Percentiles rank a stretch among this genome's conserved stretches.
phyloP scores from a whole-genome alignment of 1,140 invertebrate species.

The Heliconius eleuchia region DNA sequence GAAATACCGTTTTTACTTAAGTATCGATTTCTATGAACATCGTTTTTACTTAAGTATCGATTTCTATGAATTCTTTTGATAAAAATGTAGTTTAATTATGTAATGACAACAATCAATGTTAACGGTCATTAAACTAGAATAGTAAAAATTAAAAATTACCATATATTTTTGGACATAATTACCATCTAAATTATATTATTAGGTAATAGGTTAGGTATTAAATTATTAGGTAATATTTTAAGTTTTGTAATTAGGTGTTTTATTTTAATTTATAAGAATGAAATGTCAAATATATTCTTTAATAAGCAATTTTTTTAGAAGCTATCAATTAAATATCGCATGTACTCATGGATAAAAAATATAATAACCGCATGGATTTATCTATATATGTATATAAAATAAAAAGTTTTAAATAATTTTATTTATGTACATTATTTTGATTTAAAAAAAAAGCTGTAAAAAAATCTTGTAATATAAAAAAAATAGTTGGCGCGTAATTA shows the following conservation, averaged over 20 bases:
- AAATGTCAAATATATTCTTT: neutral
- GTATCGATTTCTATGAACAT: neutral
- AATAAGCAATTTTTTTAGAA: no score
- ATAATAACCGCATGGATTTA: no score
- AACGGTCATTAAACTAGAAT: neutral
- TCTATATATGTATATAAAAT: no score
- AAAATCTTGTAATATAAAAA: no score
- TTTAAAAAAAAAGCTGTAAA: no score
- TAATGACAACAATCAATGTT: neutral
- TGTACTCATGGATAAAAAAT: no score
- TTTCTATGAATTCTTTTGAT: neutral
- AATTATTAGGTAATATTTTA: neutral
- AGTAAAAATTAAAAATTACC: neutral
- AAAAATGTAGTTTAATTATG: neutral
- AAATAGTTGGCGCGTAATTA: no score
- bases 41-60: neutral
- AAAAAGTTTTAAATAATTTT: no score
- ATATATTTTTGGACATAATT: neutral
- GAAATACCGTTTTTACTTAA: neutral
- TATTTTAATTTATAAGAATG: neutral
- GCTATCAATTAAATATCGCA: no score
- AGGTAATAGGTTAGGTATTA: no score
- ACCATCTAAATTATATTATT: neutral
- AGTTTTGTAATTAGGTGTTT: neutral
- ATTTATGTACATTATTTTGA: no score